These are phyloP conservation scores for Recurvirostra avosetta DNA, from an alignment of 2,113 vertebrate genomes.

Conservation along the genomic window DNA sequence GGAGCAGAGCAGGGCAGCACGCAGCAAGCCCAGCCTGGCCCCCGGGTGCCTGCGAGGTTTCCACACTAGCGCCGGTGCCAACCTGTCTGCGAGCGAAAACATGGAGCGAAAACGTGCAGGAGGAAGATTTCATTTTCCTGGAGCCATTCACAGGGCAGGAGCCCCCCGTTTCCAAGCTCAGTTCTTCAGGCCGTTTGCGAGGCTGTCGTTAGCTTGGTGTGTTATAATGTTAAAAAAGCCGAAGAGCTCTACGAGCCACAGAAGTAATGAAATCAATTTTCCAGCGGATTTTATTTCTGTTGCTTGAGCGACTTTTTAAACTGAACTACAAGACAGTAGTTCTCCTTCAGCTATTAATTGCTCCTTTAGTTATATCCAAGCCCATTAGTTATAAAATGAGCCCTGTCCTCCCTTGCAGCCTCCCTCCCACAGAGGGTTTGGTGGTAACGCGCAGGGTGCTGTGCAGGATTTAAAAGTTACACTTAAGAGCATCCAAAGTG, in stretches of 20 bases:
- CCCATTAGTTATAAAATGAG: neutral
- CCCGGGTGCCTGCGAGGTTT: fast-evolving
- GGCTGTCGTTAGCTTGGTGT: neutral
- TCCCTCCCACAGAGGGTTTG: neutral
- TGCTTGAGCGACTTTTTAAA: neutral
- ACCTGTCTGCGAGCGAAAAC: fast-evolving
- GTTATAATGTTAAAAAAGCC: neutral
- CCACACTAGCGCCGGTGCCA: fast-evolving
- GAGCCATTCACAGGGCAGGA: neutral
- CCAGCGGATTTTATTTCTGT: neutral
- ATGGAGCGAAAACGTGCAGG: fast-evolving
- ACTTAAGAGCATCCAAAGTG: neutral
- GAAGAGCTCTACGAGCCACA: fast-evolving
- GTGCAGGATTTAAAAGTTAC: fast-evolving
- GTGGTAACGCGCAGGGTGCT: fast-evolving
- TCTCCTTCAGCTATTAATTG: neutral
- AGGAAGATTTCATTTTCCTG: neutral
- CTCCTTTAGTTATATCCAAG: neutral
- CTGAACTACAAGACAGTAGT: neutral
- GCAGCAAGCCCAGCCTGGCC: too few species aligned
- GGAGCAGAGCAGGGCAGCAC: neutral
- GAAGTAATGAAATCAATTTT: neutral
- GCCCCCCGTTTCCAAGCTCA: neutral
- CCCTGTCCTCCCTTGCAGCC: neutral
- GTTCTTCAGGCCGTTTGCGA: neutral